These are phyloP conservation scores for Acrocephalus scirpaceus DNA, from an alignment of 2,797 vertebrate species.

Conservation along the genomic window DNA sequence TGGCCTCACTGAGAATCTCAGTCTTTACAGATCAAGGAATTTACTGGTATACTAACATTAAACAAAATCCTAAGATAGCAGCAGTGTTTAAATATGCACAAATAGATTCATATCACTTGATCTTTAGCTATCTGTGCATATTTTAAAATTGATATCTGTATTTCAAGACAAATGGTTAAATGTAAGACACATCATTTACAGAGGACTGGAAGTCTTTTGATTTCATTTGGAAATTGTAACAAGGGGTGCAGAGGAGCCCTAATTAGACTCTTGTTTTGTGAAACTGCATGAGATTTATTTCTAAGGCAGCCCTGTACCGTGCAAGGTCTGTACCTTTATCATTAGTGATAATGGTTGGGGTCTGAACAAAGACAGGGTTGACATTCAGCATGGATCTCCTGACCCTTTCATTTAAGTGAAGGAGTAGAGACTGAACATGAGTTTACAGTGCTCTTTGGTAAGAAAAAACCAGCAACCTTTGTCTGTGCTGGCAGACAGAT, in stretches of 20 bases:
- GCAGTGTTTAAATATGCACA: constrained; percentile 50
- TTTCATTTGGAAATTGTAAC: constrained; percentile 42
- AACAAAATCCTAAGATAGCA: constrained; percentile 45
- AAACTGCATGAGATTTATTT: constrained; percentile 14
- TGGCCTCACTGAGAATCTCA: constrained; percentile 33
- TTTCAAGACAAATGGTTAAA: constrained; percentile 63
- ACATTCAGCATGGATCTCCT: constrained; percentile 48
- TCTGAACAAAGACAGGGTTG: constrained; percentile 60
- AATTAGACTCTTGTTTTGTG: constrained; percentile 40
- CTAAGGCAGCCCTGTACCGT: not conserved
- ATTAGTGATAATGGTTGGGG: constrained; percentile 42
- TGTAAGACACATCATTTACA: constrained; percentile 15
- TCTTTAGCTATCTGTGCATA: constrained; percentile 48
- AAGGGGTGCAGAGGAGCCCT: constrained; percentile 24
- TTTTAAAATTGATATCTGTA: constrained; percentile 54
- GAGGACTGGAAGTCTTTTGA: constrained; percentile 29
- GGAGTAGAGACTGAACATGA: constrained; percentile 17
- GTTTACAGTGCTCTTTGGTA: constrained; percentile 41
- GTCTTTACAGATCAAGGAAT: constrained; percentile 52
- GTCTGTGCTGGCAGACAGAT: constrained; percentile 5
- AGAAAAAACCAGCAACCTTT: not conserved
- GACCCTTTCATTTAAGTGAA: constrained; percentile 41
- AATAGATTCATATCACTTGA: constrained; percentile 53
- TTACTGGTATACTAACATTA: constrained; percentile 36
- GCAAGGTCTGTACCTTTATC: constrained; percentile 42